These are phyloP conservation scores for Adineta ricciae DNA, from an alignment of 2,888 invertebrate species.

Conservation along the genomic window DNA sequence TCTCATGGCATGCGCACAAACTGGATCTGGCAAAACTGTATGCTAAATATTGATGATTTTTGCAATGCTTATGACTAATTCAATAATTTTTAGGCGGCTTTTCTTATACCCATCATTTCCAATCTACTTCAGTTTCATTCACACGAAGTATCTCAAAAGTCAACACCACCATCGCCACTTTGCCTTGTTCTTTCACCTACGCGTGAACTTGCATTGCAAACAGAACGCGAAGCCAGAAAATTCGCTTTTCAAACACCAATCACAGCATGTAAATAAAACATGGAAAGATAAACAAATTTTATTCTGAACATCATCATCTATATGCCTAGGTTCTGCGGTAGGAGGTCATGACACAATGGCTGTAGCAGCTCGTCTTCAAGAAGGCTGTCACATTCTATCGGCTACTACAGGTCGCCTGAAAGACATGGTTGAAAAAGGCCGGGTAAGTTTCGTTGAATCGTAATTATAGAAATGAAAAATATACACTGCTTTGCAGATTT, in stretches of 20 bases:
- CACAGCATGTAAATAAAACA: not conserved
- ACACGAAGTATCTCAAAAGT: not conserved
- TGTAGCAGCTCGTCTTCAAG: not conserved
- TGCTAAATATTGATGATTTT: not conserved
- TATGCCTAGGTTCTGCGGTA: not conserved
- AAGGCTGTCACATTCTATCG: slow-evolving; percentile 28
- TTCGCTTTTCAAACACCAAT: slow-evolving; percentile 25
- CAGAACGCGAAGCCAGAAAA: slow-evolving; percentile 26
- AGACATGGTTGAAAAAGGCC: slow-evolving; percentile 26
- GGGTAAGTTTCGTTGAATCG: not conserved
- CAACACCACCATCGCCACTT: slow-evolving; percentile 27
- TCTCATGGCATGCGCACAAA: slow-evolving; percentile 33
- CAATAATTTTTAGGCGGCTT: slow-evolving; percentile 19
- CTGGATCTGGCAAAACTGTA: slow-evolving; percentile 32
- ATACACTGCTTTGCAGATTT: not conserved
- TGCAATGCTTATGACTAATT: not conserved
- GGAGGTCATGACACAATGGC: not conserved
- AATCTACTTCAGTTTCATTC: slow-evolving; percentile 26
- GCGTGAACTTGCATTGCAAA: slow-evolving; percentile 33
- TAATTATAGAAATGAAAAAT: not conserved
- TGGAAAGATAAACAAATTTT: not conserved
- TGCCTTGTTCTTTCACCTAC: slow-evolving; percentile 30
- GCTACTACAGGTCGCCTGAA: slow-evolving; percentile 32
- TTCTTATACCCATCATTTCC: slow-evolving; percentile 29
- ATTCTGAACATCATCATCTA: not conserved